A percentile compares a stretch with the other conserved stretches of the same genome.
Conservation (phyloP, 2,797 vertebrate genomes). For the Cephalopachus bancanus region DNA sequence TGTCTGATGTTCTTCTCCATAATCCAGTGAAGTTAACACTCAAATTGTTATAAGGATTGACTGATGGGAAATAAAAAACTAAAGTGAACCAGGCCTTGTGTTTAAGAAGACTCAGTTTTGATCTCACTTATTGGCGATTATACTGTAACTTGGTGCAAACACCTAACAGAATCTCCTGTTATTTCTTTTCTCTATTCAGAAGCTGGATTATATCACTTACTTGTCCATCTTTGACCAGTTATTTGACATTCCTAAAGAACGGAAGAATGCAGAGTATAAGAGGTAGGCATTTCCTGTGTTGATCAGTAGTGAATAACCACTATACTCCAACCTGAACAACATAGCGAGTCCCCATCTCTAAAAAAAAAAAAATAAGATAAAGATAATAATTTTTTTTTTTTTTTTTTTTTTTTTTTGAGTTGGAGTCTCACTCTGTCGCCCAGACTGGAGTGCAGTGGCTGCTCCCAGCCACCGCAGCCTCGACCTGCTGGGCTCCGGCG, state of each 20-base stretch:
- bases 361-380: no score
- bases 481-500: no score
- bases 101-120: neutral
- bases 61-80: neutral
- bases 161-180: neutral
- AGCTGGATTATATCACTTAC: constrained; percentile 97
- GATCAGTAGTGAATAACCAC: no score
- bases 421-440: no score
- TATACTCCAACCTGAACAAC: no score
- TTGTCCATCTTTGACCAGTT: constrained; percentile 98
- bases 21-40: neutral
- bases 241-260: constrained; percentile 98
- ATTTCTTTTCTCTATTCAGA: constrained; percentile 87
- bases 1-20: neutral
- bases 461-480: no score
- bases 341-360: no score
- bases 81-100: neutral
- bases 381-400: no score
- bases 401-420: no score
- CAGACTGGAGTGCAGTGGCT: no score
- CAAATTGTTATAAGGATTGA: neutral
- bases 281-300: constrained; percentile 88
- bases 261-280: constrained; percentile 98
- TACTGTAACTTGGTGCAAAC: neutral
- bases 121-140: neutral